phyloP scores from a whole-genome alignment of 2,113 vertebrate genomes.

The Meles meles region DNA sequence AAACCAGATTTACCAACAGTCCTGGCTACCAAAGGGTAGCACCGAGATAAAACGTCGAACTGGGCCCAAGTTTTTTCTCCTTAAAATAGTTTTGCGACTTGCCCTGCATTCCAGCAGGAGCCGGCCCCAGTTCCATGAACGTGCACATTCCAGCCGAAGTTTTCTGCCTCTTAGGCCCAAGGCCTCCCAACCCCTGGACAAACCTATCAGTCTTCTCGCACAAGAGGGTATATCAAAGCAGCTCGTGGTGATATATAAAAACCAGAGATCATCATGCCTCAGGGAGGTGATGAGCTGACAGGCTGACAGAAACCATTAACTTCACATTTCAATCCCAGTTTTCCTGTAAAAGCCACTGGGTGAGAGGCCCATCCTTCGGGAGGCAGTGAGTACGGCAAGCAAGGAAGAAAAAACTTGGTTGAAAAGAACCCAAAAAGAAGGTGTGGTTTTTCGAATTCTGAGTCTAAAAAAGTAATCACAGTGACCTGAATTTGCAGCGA shows the following conservation, averaged over 20 bases:
- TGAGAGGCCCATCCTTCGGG: constrained; percentile 60
- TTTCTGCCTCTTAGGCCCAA: not conserved
- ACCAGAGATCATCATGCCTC: constrained; percentile 77
- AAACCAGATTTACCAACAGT: not conserved
- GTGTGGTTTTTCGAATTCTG: not conserved
- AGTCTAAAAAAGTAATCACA: not conserved
- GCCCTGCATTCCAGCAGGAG: constrained; percentile 71
- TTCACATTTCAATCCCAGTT: constrained; percentile 79
- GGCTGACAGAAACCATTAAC: constrained; percentile 80
- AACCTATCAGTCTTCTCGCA: constrained; percentile 66
- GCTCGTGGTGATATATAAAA: constrained; percentile 80
- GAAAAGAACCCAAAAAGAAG: constrained; percentile 51
- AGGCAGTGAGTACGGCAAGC: constrained; percentile 31
- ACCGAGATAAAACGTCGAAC: constrained; percentile 40
- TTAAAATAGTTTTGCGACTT: constrained; percentile 67
- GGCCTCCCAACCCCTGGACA: not conserved
- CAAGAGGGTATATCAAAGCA: constrained; percentile 77
- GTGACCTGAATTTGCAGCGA: not conserved
- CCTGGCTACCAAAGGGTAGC: not conserved
- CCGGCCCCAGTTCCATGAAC: constrained; percentile 53
- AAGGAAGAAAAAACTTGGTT: constrained; percentile 53
- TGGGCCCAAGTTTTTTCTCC: constrained; percentile 24
- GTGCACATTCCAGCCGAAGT: constrained; percentile 72
- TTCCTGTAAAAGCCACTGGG: constrained; percentile 77
- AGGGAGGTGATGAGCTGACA: constrained; percentile 84